Percentiles rank a stretch among this genome's conserved stretches.
phyloP scores from a whole-genome alignment of 1,140 invertebrate genomes.

The Melitaea cinxia region DNA sequence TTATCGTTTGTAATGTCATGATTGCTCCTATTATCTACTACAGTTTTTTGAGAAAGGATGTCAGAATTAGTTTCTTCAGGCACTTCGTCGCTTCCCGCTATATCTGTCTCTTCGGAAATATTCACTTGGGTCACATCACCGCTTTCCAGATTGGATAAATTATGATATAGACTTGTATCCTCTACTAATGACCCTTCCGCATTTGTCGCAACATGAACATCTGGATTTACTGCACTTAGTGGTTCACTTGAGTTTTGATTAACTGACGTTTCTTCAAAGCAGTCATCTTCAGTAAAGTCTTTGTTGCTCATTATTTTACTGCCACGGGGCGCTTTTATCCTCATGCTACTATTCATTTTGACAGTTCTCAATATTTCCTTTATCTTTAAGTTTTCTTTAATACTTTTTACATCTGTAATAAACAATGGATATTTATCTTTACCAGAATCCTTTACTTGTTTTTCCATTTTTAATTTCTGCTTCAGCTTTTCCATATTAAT shows the following conservation, averaged over 20 bases:
- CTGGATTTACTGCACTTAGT: conserved; percentile 50
- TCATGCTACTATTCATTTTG: conserved; percentile 72
- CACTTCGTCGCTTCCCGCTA: not conserved
- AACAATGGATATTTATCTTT: conserved; percentile 51
- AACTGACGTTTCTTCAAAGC: conserved; percentile 43
- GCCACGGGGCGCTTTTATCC: conserved; percentile 58
- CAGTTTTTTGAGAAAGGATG: not conserved
- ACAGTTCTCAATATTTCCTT: conserved; percentile 71
- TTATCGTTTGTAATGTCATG: not conserved
- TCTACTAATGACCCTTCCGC: conserved; percentile 3
- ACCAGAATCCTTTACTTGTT: conserved; percentile 43
- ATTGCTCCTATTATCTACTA: not conserved
- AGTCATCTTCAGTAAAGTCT: conserved; percentile 59
- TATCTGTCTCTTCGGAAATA: not conserved
- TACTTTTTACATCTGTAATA: conserved; percentile 61
- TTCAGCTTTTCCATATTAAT: conserved; percentile 62
- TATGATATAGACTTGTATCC: not conserved
- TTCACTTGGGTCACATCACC: conserved; percentile 4
- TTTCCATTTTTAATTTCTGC: conserved; percentile 65
- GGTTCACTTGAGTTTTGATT: conserved; percentile 13
- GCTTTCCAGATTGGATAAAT: conserved; percentile 1
- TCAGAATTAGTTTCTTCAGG: not conserved
- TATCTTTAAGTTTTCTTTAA: conserved; percentile 73
- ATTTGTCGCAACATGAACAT: conserved; percentile 36
- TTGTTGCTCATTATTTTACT: conserved; percentile 64